phyloP scores from a whole-genome alignment of 2,888 invertebrate species.

The Melipona beecheii region DNA sequence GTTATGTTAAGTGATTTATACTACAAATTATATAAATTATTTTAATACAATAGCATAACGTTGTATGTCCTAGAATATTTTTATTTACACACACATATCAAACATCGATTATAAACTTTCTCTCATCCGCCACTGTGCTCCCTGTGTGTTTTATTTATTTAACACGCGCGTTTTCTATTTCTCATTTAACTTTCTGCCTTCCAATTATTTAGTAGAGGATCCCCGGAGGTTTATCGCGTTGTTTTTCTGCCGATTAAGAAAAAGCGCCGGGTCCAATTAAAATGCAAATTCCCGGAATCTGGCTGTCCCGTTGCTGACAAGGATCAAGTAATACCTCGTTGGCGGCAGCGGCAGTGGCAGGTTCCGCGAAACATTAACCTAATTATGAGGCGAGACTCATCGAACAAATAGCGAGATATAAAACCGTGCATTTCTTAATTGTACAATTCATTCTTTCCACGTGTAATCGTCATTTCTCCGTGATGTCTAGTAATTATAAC shows the following conservation, averaged over 20 bases:
- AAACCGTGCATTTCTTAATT: constrained; percentile 3
- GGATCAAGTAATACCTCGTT: constrained; percentile 40
- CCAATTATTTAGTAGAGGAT: not conserved
- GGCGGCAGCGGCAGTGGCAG: constrained; percentile 8
- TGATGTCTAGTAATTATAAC: not conserved
- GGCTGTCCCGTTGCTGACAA: not conserved
- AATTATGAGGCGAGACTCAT: constrained; percentile 35
- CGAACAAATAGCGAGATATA: not conserved
- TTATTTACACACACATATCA: too few relatives aligned
- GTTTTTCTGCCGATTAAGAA: constrained; percentile 1
- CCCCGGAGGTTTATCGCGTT: not conserved
- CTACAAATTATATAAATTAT: too few relatives aligned
- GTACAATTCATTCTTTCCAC: not conserved
- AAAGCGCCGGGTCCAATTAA: constrained; percentile 26
- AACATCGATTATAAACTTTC: too few relatives aligned
- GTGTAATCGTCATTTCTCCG: not conserved
- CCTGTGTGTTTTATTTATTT: too few relatives aligned
- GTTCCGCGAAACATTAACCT: constrained; percentile 51
- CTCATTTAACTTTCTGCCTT: not conserved
- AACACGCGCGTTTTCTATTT: not conserved
- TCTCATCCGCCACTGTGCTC: too few relatives aligned
- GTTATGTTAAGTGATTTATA: too few relatives aligned
- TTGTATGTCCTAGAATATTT: too few relatives aligned
- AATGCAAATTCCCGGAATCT: constrained; percentile 33
- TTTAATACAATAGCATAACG: too few relatives aligned